Percentiles rank a stretch among this genome's conserved stretches.
Evolutionary conservation across 2,888 invertebrate species (phyloP).

Genomic region (Scaptomyza reducta): DNA sequence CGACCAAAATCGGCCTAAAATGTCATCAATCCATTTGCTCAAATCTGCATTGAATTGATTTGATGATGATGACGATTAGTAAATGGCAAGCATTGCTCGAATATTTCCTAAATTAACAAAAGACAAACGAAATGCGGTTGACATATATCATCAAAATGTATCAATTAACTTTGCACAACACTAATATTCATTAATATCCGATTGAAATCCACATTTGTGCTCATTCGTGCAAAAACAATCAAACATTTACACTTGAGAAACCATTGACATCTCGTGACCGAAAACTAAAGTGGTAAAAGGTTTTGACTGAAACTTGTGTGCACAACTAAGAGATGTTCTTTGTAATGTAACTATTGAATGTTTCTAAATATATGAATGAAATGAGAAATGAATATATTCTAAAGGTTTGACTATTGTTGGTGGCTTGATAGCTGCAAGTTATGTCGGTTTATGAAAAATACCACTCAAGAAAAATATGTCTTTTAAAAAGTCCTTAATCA

Average conservation of each 20-base stretch:
- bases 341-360: background rate
- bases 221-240: constrained; percentile 14
- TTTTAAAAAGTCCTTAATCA: no score
- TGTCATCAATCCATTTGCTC: background rate
- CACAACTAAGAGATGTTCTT: background rate
- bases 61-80: background rate
- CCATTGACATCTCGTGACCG: background rate
- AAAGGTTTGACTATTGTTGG: no score
- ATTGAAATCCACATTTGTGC: background rate
- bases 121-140: constrained; percentile 2
- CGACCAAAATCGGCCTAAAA: background rate
- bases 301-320: background rate
- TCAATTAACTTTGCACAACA: constrained; percentile 28
- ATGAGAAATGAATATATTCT: no score
- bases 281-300: background rate
- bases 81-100: background rate
- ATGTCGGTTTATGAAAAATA: no score
- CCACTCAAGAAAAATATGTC: no score
- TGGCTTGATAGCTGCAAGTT: no score
- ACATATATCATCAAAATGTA: constrained; percentile 33
- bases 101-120: background rate
- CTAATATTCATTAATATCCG: background rate
- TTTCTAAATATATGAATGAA: no score
- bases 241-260: background rate
- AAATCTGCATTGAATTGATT: background rate